Conservation (phyloP, 1,140 invertebrate species). For the Yoshiicerus persimilis region DNA sequence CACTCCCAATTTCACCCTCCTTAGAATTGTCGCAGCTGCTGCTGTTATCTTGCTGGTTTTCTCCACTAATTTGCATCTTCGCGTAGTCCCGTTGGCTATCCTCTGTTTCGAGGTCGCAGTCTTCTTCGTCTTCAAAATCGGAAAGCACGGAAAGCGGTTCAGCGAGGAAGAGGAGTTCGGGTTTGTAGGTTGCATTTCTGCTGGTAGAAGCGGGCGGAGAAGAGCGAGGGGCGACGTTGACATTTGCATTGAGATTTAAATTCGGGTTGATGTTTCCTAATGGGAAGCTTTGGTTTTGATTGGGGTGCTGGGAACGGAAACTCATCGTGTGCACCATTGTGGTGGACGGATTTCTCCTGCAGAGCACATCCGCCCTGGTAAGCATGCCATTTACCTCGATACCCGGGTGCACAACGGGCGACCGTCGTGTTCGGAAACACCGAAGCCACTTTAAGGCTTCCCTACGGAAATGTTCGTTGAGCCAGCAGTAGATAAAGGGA, state of each 20-base stretch:
- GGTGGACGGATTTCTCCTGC: slow-evolving; percentile 27
- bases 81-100: neutral
- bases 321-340: slow-evolving; percentile 8
- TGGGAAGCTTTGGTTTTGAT: neutral
- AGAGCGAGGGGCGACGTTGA: neutral
- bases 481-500: slow-evolving; percentile 61
- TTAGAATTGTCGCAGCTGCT: neutral
- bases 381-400: slow-evolving; percentile 43
- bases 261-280: neutral
- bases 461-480: slow-evolving; percentile 57
- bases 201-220: neutral
- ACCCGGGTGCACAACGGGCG: slow-evolving; percentile 51
- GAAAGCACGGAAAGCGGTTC: neutral
- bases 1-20: neutral
- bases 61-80: neutral
- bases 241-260: neutral
- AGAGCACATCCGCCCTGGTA: slow-evolving; percentile 21
- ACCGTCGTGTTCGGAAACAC: slow-evolving; percentile 35
- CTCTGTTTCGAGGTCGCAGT: neutral
- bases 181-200: neutral
- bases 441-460: slow-evolving; percentile 51
- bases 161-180: neutral
- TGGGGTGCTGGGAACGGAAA: neutral
- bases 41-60: neutral
- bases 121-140: neutral